A percentile compares a stretch with the other conserved stretches of the same genome.
These are phyloP conservation scores for Hypanus sabinus DNA, from an alignment of 2,113 vertebrate genomes.

Conservation along the genomic window DNA sequence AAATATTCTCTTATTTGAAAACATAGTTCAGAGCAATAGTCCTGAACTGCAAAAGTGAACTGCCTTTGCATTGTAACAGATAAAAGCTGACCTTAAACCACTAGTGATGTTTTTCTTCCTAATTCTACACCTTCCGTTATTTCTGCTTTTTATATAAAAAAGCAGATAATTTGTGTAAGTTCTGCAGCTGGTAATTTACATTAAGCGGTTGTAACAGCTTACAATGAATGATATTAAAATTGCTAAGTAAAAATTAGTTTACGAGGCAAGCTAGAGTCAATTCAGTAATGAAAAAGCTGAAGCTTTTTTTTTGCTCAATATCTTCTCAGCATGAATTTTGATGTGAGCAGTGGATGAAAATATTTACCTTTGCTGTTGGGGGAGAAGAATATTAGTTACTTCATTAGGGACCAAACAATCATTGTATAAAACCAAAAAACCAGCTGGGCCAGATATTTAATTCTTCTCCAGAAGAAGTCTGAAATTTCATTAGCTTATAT, in stretches of 20 bases:
- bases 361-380: background rate
- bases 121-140: background rate
- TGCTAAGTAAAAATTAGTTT: background rate
- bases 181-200: background rate
- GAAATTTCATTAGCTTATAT: background rate
- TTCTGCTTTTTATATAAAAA: background rate
- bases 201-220: background rate
- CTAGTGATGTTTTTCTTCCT: background rate
- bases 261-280: background rate
- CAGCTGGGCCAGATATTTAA: background rate
- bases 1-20: background rate
- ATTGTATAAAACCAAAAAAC: background rate
- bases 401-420: background rate
- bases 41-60: background rate
- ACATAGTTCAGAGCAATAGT: background rate
- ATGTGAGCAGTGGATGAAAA: background rate
- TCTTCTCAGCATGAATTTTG: background rate
- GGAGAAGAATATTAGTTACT: background rate
- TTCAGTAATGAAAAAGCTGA: background rate
- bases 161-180: background rate
- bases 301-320: background rate
- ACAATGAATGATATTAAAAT: background rate
- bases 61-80: too few relatives aligned
- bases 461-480: background rate
- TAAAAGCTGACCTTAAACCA: background rate